Evolutionary conservation across 1,140 invertebrate genomes (phyloP).

Genomic region (Pteromalus puparum): DNA sequence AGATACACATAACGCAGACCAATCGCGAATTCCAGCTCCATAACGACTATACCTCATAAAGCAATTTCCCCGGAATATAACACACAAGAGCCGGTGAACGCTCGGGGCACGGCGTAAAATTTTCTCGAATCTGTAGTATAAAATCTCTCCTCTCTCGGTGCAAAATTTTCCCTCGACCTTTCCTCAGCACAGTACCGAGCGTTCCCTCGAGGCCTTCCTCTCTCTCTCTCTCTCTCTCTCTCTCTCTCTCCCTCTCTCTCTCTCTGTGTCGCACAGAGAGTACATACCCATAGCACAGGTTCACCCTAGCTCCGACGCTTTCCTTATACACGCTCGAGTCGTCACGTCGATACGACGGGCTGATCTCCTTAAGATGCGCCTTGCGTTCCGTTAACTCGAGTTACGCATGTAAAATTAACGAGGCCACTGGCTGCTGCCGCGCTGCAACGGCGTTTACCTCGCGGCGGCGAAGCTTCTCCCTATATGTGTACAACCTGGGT

Average conservation of each 20-base stretch:
- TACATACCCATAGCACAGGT: too few species aligned
- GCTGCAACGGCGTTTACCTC: conserved; percentile 41
- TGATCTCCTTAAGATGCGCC: conserved; percentile 41
- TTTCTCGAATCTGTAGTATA: not conserved
- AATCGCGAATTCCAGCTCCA: not conserved
- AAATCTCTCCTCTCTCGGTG: not conserved
- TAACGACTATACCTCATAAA: not conserved
- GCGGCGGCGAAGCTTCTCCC: not conserved
- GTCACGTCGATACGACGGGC: not conserved
- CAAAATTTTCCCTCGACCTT: not conserved
- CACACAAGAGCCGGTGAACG: not conserved
- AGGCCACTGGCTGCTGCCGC: conserved; percentile 37
- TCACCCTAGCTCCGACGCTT: not conserved
- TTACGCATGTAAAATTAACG: conserved; percentile 51
- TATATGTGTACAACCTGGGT: not conserved
- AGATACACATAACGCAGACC: too few species aligned
- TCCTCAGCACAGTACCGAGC: not conserved
- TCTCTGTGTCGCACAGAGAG: not conserved
- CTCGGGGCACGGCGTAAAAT: not conserved
- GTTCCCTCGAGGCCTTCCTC: not conserved
- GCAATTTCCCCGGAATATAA: not conserved
- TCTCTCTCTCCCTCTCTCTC: not conserved
- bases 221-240: too few species aligned
- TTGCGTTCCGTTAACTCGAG: conserved; percentile 43
- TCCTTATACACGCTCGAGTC: not conserved